Percentiles rank a stretch among this genome's conserved stretches.
These are phyloP conservation scores for Corythoichthys intestinalis DNA, from an alignment of 2,113 vertebrate species.

Conservation along the genomic window DNA sequence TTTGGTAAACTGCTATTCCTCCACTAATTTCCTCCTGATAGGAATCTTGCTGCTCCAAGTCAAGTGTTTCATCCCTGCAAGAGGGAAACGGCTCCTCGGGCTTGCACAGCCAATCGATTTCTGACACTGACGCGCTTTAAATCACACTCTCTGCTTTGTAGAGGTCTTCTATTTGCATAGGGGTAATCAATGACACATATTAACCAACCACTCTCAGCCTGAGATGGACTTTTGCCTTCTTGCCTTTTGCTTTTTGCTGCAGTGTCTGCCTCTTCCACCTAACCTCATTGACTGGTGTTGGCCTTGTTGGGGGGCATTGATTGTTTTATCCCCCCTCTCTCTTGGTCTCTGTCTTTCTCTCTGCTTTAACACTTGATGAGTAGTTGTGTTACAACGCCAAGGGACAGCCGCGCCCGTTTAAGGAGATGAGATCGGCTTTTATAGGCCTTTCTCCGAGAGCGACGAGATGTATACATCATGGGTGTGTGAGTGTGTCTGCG, in stretches of 20 bases:
- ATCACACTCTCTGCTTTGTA: conserved; percentile 55
- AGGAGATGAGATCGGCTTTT: conserved; percentile 66
- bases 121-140: conserved; percentile 54
- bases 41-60: conserved; percentile 72
- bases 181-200: conserved; percentile 66
- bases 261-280: conserved; percentile 38
- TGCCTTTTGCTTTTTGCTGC: conserved; percentile 27
- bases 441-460: conserved; percentile 47
- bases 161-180: conserved; percentile 65
- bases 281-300: conserved; percentile 60
- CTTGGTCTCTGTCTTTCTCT: conserved; percentile 52
- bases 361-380: conserved; percentile 66
- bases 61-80: conserved; percentile 70
- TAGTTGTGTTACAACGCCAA: conserved; percentile 62
- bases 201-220: conserved; percentile 47
- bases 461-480: conserved; percentile 13
- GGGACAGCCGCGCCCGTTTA: conserved; percentile 61
- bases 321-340: conserved; percentile 54
- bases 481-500: background rate
- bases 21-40: conserved; percentile 75
- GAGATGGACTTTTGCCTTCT: conserved; percentile 33
- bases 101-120: conserved; percentile 60
- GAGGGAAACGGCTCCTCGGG: conserved; percentile 65
- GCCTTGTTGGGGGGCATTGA: conserved; percentile 63
- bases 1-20: conserved; percentile 68